These are phyloP conservation scores for Drosophila leontia DNA, from an alignment of 1,140 invertebrate genomes.

Conservation along the genomic window DNA sequence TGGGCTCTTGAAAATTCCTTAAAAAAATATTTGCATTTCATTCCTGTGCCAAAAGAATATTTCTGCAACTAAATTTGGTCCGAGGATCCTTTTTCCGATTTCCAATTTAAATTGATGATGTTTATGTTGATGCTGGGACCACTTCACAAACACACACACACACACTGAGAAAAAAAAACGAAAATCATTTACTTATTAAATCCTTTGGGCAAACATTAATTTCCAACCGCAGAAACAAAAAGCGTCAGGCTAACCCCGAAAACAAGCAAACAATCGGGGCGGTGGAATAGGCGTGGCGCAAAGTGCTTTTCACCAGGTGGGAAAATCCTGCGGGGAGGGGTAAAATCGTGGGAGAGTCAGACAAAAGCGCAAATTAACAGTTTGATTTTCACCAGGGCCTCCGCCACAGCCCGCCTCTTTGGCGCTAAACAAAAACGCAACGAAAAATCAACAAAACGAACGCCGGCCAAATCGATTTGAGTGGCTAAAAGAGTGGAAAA, in stretches of 20 bases:
- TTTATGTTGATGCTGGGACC: conserved; percentile 41
- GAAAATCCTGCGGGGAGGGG: neutral
- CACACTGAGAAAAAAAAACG: conserved; percentile 23
- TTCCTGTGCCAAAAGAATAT: conserved; percentile 34
- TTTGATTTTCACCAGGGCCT: conserved; percentile 64
- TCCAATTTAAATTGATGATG: conserved; percentile 61
- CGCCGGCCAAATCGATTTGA: conserved; percentile 73
- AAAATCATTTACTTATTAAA: conserved; percentile 83
- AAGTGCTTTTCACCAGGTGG: conserved; percentile 65
- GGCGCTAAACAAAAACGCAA: conserved; percentile 76
- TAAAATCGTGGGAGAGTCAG: conserved; percentile 51
- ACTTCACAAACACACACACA: conserved; percentile 14
- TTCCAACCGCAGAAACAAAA: conserved; percentile 73
- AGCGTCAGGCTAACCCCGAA: conserved; percentile 63
- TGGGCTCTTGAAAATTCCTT: neutral
- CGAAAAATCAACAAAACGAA: conserved; percentile 77
- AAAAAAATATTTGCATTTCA: conserved; percentile 39
- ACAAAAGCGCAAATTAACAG: conserved; percentile 83
- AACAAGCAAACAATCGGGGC: conserved; percentile 57
- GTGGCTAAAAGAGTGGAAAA: conserved; percentile 21
- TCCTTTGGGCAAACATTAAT: conserved; percentile 79
- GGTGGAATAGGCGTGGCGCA: conserved; percentile 43
- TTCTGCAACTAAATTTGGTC: conserved; percentile 29
- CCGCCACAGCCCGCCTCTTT: neutral
- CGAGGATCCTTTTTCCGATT: conserved; percentile 30